A percentile compares a stretch with the other conserved stretches of the same genome.
phyloP scores from a whole-genome alignment of 2,888 invertebrate species.

The Acleris emargana region DNA sequence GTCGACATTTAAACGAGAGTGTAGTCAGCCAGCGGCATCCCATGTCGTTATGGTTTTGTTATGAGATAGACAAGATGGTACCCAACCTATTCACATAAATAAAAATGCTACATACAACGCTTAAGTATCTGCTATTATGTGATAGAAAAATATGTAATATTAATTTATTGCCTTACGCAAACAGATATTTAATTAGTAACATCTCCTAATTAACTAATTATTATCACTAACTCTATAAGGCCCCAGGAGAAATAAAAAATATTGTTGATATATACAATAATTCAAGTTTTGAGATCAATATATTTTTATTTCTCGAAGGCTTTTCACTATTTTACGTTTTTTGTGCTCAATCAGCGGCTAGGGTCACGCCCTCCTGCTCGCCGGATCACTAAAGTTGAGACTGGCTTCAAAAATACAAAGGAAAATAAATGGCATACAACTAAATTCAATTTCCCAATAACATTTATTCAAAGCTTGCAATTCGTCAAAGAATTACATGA shows the following conservation, averaged over 20 bases:
- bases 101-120: slow-evolving; percentile 6
- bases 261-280: slow-evolving; percentile 38
- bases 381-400: slow-evolving; percentile 25
- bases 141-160: slow-evolving; percentile 49
- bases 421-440: slow-evolving; percentile 1
- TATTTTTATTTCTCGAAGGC: slow-evolving; percentile 47
- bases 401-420: slow-evolving; percentile 22
- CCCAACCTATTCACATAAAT: too few relatives aligned
- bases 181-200: slow-evolving; percentile 5
- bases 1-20: too few relatives aligned
- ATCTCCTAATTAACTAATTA: slow-evolving; percentile 19
- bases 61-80: too few relatives aligned
- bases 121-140: slow-evolving; percentile 15
- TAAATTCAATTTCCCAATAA: slow-evolving; percentile 1
- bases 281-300: slow-evolving; percentile 36
- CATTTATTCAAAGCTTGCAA: neutral
- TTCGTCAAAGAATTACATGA: slow-evolving; percentile 2
- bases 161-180: slow-evolving; percentile 31
- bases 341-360: slow-evolving; percentile 72
- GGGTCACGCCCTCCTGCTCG: slow-evolving; percentile 38
- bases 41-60: too few relatives aligned
- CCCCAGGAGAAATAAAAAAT: slow-evolving; percentile 27
- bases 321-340: slow-evolving; percentile 44
- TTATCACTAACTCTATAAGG: slow-evolving; percentile 19
- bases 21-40: too few relatives aligned